Percentiles rank a stretch among this genome's conserved stretches.
Evolutionary conservation across 2,888 invertebrate genomes (phyloP).

Genomic region (Orchestes rusci): DNA sequence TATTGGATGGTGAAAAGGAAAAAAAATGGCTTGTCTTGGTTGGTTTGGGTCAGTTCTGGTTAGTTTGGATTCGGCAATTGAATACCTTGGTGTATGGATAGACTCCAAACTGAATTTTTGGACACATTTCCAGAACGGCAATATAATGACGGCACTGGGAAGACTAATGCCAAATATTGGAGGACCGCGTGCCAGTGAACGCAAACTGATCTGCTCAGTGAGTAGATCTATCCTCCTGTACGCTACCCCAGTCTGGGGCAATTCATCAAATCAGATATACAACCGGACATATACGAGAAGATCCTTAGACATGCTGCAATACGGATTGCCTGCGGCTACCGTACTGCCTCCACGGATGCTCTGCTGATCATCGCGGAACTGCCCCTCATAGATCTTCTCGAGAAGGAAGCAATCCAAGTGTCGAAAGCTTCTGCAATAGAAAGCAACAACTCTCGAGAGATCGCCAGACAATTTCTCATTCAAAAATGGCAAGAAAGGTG

Average conservation of each 20-base stretch:
- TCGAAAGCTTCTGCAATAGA: too few relatives aligned
- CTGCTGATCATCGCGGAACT: too few relatives aligned
- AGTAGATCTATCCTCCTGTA: not conserved
- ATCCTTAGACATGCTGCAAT: not conserved
- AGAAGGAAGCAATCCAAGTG: too few relatives aligned
- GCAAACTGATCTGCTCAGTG: not conserved
- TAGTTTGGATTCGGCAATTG: too few relatives aligned
- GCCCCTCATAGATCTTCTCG: too few relatives aligned
- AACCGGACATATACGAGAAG: not conserved
- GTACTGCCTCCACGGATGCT: too few relatives aligned
- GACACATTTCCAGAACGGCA: not conserved
- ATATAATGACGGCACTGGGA: not conserved
- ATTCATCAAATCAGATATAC: not conserved
- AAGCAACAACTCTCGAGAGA: not conserved
- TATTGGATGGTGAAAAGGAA: too few relatives aligned
- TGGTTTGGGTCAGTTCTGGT: too few relatives aligned
- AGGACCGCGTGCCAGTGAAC: not conserved
- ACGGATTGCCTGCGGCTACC: too few relatives aligned
- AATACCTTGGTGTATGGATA: conserved; percentile 1
- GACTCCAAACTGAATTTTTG: not conserved
- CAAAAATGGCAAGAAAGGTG: too few relatives aligned
- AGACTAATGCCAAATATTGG: conserved; percentile 1
- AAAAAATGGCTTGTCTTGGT: too few relatives aligned
- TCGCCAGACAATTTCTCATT: not conserved
- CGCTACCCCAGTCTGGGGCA: not conserved